Evolutionary conservation across 35 echinoderm and acorn worm genomes (phyloP).

Genomic region (Lytechinus variegatus): DNA sequence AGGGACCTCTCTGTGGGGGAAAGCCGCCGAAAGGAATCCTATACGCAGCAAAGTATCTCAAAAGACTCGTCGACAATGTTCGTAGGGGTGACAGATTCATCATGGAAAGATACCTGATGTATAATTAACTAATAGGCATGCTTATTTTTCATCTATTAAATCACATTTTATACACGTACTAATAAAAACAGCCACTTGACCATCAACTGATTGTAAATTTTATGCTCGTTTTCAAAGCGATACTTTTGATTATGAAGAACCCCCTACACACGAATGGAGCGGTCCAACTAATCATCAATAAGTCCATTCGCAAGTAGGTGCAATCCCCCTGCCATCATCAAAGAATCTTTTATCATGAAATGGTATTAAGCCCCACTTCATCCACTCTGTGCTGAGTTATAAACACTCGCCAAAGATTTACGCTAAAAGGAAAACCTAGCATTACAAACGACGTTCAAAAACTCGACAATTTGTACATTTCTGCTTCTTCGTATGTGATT

Average conservation of each 20-base stretch:
- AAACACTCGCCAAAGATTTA: not conserved
- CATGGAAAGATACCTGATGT: not conserved
- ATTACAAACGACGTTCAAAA: not conserved
- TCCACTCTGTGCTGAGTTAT: not conserved
- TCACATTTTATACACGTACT: no score
- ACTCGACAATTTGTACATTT: not conserved
- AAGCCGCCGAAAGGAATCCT: not conserved
- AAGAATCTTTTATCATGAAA: not conserved
- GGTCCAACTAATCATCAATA: not conserved
- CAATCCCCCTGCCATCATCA: not conserved
- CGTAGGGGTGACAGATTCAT: not conserved
- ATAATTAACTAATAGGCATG: no score
- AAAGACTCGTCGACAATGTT: not conserved
- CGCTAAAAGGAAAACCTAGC: not conserved
- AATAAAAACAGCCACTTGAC: no score
- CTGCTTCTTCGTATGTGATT: not conserved
- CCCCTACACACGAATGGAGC: not conserved
- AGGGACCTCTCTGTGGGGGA: not conserved
- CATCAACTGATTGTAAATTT: no score
- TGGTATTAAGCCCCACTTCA: not conserved
- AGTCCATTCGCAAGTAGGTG: not conserved
- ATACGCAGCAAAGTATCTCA: not conserved
- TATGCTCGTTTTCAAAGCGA: no score
- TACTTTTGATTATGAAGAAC: not conserved
- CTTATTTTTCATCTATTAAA: no score